Percentiles rank a stretch among this genome's conserved stretches.
Conservation (phyloP, 2,797 vertebrate genomes). For the Natrix natrix region DNA sequence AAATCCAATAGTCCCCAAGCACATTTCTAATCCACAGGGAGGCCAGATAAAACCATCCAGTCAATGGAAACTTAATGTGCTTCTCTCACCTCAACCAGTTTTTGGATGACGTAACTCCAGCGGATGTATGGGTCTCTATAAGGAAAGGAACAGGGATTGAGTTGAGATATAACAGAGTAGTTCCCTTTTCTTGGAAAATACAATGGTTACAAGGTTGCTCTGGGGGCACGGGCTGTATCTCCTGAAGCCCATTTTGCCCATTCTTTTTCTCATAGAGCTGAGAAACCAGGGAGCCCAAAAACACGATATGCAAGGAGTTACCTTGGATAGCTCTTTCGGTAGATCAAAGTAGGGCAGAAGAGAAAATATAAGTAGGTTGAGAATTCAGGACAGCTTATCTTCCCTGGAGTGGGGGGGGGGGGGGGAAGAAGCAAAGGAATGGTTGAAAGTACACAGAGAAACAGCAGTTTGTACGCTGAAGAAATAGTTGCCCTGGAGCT, state of each 20-base stretch:
- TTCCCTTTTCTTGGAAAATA: not conserved
- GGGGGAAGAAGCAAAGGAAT: not conserved
- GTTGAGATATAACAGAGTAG: not conserved
- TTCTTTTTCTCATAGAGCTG: not conserved
- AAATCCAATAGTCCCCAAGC: not conserved
- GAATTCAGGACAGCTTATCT: conserved; percentile 69
- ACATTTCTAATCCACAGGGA: not conserved
- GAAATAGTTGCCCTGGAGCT: not conserved
- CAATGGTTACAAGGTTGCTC: not conserved
- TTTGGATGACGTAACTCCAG: not conserved
- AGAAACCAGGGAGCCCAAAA: not conserved
- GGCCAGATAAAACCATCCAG: not conserved
- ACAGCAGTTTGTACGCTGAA: not conserved
- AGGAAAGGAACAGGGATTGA: not conserved
- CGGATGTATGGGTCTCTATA: not conserved
- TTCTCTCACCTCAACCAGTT: not conserved
- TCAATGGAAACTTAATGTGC: not conserved
- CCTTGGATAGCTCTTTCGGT: conserved; percentile 86
- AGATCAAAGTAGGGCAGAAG: conserved; percentile 89
- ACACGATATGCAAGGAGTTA: conserved; percentile 46
- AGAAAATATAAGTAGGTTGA: conserved; percentile 89
- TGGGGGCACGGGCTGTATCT: not conserved
- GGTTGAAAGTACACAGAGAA: not conserved
- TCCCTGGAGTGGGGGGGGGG: conserved; percentile 63
- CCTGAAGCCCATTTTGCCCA: not conserved